These are phyloP conservation scores for Leptinotarsa lineolata DNA, from an alignment of 1,140 invertebrate genomes.

Conservation along the genomic window DNA sequence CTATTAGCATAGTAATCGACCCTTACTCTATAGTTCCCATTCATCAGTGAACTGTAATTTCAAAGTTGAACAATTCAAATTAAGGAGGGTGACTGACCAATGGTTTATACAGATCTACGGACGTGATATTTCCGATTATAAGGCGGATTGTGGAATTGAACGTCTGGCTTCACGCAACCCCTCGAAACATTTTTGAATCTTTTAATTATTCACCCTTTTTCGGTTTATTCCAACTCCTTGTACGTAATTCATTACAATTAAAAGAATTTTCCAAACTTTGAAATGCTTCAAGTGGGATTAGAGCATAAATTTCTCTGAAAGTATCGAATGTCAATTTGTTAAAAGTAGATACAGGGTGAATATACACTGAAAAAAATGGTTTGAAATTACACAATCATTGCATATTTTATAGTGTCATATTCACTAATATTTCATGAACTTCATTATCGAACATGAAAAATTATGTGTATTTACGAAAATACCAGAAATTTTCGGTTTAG, in stretches of 20 bases:
- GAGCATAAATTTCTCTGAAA: not conserved
- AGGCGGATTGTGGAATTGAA: not conserved
- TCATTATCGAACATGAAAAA: no score
- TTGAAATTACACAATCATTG: no score
- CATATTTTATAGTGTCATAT: no score
- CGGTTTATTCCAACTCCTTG: not conserved
- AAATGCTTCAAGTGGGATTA: not conserved
- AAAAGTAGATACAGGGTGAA: not conserved
- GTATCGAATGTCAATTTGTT: constrained; percentile 8
- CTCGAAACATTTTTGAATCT: constrained; percentile 10
- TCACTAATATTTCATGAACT: no score
- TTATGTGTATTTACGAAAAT: no score
- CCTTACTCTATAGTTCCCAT: not conserved
- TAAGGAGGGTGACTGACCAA: not conserved
- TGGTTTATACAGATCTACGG: not conserved
- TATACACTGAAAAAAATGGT: no score
- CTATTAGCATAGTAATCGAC: no score
- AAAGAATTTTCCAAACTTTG: constrained; percentile 11
- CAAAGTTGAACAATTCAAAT: not conserved
- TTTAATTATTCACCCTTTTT: constrained; percentile 18
- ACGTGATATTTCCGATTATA: constrained; percentile 7
- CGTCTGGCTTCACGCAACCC: constrained; percentile 6
- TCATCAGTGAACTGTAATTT: not conserved
- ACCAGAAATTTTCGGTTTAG: no score
- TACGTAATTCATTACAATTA: constrained; percentile 18